Percentiles rank a stretch among this genome's conserved stretches.
phyloP scores from a whole-genome alignment of 2,888 invertebrate species.

The Lycocerus yunnanus region DNA sequence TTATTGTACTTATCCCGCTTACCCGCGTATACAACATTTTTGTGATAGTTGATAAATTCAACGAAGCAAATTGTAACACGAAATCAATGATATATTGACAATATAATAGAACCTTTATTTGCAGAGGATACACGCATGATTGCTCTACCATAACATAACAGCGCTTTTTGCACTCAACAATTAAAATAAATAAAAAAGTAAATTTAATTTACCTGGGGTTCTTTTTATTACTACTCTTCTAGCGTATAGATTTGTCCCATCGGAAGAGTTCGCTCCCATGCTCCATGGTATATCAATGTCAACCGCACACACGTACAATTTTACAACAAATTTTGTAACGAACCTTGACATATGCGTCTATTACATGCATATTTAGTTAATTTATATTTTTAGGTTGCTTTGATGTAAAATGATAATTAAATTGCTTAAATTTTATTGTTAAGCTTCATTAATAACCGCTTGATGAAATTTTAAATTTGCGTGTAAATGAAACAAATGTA shows the following conservation, averaged over 20 bases:
- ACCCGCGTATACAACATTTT: not conserved
- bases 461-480: not conserved
- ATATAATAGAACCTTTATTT: slow-evolving; percentile 12
- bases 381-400: slow-evolving; percentile 17
- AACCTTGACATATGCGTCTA: slow-evolving; percentile 15
- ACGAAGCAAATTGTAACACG: not conserved
- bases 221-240: not conserved
- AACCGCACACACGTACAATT: not conserved
- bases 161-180: slow-evolving; percentile 15
- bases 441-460: not conserved
- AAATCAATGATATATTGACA: slow-evolving; percentile 21
- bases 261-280: not conserved
- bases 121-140: slow-evolving; percentile 24
- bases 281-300: not conserved
- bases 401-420: slow-evolving; percentile 14
- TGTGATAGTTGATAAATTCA: not conserved
- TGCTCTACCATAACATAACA: slow-evolving; percentile 24
- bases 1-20: not conserved
- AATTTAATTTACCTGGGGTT: slow-evolving; percentile 5
- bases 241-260: not conserved
- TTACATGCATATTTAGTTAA: slow-evolving; percentile 7
- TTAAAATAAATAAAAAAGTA: slow-evolving; percentile 10
- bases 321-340: not conserved
- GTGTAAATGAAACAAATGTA: not conserved
- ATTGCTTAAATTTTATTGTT: slow-evolving; percentile 13